Conservation (phyloP, 2,797 vertebrate species). For the Tachyglossus aculeatus region DNA sequence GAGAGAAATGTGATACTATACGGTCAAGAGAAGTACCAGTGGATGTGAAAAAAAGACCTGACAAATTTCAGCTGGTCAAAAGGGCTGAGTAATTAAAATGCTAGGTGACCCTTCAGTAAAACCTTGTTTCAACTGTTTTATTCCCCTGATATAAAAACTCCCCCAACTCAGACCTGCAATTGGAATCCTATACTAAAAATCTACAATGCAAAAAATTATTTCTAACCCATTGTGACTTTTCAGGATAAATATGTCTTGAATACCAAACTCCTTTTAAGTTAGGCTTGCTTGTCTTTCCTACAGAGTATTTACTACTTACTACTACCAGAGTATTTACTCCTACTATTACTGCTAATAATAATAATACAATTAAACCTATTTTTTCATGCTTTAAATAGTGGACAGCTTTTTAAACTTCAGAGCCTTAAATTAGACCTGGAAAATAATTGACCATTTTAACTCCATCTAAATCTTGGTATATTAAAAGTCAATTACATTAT, state of each 20-base stretch:
- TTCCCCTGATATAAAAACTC: neutral
- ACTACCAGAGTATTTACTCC: too few relatives aligned
- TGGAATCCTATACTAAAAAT: neutral
- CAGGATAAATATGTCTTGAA: neutral
- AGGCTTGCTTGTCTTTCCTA: neutral
- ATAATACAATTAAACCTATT: too few relatives aligned
- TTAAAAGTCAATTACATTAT: too few relatives aligned
- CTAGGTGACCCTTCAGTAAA: neutral
- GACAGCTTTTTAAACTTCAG: too few relatives aligned
- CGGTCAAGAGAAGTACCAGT: neutral
- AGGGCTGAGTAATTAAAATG: neutral
- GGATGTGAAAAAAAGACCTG: neutral
- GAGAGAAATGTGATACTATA: neutral
- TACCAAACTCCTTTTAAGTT: neutral
- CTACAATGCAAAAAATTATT: conserved; percentile 15
- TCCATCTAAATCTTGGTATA: too few relatives aligned
- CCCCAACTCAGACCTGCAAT: neutral
- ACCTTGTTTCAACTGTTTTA: conserved; percentile 1
- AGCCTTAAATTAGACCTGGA: too few relatives aligned
- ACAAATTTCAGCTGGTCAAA: neutral
- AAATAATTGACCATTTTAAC: too few relatives aligned
- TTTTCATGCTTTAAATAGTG: too few relatives aligned
- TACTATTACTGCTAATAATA: too few relatives aligned
- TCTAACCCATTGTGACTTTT: neutral
- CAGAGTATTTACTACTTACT: too few relatives aligned